Percentiles rank a stretch among this genome's conserved stretches.
These are phyloP conservation scores for Venustaconcha ellipsiformis DNA, from an alignment of 1,140 invertebrate species.

Conservation along the genomic window DNA sequence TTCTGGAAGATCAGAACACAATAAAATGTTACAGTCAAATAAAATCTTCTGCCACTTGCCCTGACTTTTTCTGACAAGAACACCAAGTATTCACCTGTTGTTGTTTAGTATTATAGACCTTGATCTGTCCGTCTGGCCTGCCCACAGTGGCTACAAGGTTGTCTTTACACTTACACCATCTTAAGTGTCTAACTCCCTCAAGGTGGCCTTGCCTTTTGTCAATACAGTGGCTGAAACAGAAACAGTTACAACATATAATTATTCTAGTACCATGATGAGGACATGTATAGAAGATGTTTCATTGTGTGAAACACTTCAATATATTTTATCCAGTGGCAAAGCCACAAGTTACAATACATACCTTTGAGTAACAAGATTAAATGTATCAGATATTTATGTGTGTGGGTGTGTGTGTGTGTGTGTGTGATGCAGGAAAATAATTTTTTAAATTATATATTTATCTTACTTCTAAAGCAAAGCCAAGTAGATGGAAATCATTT, in stretches of 20 bases:
- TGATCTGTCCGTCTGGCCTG: slow-evolving; percentile 60
- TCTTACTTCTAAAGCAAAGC: not conserved
- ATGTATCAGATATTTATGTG: not conserved
- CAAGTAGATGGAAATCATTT: too few relatives aligned
- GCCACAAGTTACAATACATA: not conserved
- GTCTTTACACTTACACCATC: slow-evolving; percentile 60
- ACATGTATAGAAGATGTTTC: not conserved
- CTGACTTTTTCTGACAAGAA: too few relatives aligned
- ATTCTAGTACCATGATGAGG: too few relatives aligned
- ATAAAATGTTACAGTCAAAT: too few relatives aligned
- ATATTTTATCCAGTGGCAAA: not conserved
- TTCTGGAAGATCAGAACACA: too few relatives aligned
- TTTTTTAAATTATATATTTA: not conserved
- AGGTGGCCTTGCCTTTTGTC: slow-evolving; percentile 61
- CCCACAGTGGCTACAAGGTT: slow-evolving; percentile 62
- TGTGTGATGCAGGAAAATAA: not conserved
- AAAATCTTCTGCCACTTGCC: too few relatives aligned
- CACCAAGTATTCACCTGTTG: slow-evolving; percentile 54
- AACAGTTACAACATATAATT: slow-evolving; percentile 4
- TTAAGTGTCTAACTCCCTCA: slow-evolving; percentile 52
- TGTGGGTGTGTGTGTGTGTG: too few relatives aligned
- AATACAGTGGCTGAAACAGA: slow-evolving; percentile 55
- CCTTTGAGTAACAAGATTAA: not conserved
- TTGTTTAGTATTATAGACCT: slow-evolving; percentile 62
- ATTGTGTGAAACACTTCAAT: not conserved